These are phyloP conservation scores for Pseudorhiza aurosa DNA, from an alignment of 30 jellyfish, hydroid and myxozoan genomes.

Conservation along the genomic window DNA sequence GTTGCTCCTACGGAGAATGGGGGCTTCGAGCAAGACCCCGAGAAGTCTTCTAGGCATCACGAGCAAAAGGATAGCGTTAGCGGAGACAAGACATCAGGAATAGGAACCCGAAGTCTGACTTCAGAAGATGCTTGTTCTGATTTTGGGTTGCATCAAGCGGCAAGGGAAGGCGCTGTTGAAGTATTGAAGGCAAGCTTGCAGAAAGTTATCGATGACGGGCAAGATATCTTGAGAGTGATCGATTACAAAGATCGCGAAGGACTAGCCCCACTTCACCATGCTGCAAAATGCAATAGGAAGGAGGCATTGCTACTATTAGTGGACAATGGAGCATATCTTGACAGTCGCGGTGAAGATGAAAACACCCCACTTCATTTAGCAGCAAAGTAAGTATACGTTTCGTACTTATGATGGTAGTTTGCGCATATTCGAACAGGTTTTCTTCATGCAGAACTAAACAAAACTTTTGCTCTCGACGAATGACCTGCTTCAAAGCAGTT, in stretches of 20 bases:
- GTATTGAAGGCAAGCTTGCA: conserved; percentile 27
- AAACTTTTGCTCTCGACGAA: too few species aligned
- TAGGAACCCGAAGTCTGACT: conserved; percentile 19
- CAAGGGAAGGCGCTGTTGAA: conserved; percentile 82
- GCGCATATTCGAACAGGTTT: too few species aligned
- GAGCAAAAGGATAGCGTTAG: conserved; percentile 9
- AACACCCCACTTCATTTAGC: conserved; percentile 94
- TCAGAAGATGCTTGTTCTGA: conserved; percentile 39
- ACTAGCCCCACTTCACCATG: conserved; percentile 86
- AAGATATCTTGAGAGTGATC: conserved; percentile 52
- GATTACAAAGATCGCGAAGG: conserved; percentile 69
- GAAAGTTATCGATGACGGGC: conserved; percentile 48
- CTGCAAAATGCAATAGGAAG: conserved; percentile 79
- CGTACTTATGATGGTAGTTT: neutral
- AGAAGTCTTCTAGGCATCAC: neutral
- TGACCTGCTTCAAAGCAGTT: too few species aligned
- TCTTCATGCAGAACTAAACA: too few species aligned
- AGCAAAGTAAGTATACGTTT: conserved; percentile 74
- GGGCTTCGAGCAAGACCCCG: conserved; percentile 9
- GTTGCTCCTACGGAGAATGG: conserved; percentile 1
- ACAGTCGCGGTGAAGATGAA: conserved; percentile 73
- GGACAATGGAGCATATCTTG: conserved; percentile 73
- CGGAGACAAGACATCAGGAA: conserved; percentile 27
- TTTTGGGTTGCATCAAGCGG: conserved; percentile 86
- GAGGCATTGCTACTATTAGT: conserved; percentile 48